A percentile compares a stretch with the other conserved stretches of the same genome.
phyloP scores from a whole-genome alignment of 2,797 vertebrate genomes.

The Toxotes lorentzi region DNA sequence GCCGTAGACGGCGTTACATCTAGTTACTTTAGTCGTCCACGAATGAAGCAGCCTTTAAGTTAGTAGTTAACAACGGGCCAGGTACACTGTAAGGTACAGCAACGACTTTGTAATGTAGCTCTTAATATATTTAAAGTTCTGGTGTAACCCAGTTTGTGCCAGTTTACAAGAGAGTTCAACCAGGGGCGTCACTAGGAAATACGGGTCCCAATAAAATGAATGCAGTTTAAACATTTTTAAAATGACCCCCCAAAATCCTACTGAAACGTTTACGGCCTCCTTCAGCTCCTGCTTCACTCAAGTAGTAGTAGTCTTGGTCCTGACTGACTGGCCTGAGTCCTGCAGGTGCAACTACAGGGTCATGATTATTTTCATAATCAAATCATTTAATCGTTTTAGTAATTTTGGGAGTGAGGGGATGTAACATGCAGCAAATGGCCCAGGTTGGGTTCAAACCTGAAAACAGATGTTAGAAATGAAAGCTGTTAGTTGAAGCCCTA shows the following conservation, averaged over 20 bases:
- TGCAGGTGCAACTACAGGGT: not conserved
- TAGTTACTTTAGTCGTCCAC: not conserved
- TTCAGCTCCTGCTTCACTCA: not conserved
- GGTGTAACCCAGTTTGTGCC: not conserved
- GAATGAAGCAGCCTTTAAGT: not conserved
- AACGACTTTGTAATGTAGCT: not conserved
- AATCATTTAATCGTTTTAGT: no score
- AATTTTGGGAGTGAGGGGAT: not conserved
- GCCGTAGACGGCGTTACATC: not conserved
- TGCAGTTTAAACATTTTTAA: not conserved
- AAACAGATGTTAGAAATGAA: no score
- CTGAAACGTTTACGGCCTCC: not conserved
- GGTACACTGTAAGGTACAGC: rapidly evolving
- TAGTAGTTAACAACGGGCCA: not conserved
- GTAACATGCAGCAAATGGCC: no score
- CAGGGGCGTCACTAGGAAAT: not conserved
- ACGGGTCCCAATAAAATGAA: not conserved
- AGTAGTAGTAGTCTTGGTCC: not conserved
- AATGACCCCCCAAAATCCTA: no score
- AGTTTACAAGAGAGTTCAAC: not conserved
- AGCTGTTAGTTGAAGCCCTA: not conserved
- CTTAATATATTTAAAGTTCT: not conserved
- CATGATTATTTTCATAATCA: not conserved
- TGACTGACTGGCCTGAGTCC: not conserved
- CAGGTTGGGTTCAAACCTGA: no score